A percentile compares a stretch with the other conserved stretches of the same genome.
Evolutionary conservation across 2,797 vertebrate species (phyloP).

Genomic region (Sebastes itinus): DNA sequence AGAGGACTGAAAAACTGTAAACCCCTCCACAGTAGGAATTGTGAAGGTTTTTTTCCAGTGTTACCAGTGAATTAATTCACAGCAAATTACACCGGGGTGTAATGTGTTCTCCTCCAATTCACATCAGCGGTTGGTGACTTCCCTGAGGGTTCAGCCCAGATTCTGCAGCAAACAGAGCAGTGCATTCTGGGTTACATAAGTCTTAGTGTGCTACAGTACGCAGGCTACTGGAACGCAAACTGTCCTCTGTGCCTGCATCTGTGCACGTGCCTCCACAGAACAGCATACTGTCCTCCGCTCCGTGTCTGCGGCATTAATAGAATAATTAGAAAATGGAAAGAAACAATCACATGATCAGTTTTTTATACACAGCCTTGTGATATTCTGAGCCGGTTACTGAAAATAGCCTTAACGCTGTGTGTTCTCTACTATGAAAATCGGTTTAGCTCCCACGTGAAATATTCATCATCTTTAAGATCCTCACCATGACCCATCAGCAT

Average conservation of each 20-base stretch:
- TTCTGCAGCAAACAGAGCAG: slow-evolving; percentile 58
- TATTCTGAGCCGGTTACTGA: slow-evolving; percentile 16
- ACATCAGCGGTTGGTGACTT: slow-evolving; percentile 56
- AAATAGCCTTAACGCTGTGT: slow-evolving; percentile 25
- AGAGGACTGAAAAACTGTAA: not conserved
- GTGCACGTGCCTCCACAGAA: not conserved
- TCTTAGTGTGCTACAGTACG: slow-evolving; percentile 32
- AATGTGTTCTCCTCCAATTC: slow-evolving; percentile 53
- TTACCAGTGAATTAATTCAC: slow-evolving; percentile 42
- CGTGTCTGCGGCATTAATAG: not conserved
- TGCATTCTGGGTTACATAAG: slow-evolving; percentile 68
- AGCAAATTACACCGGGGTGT: slow-evolving; percentile 39
- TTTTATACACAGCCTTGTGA: not conserved
- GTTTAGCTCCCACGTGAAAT: slow-evolving; percentile 50
- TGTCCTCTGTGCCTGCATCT: slow-evolving; percentile 20
- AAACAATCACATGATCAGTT: slow-evolving; percentile 7
- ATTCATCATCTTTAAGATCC: slow-evolving; percentile 51
- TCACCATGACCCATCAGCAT: slow-evolving; percentile 35
- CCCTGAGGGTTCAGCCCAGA: slow-evolving; percentile 71
- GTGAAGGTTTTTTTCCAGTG: not conserved
- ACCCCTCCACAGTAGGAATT: not conserved
- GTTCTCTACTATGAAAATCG: slow-evolving; percentile 18
- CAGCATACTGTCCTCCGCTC: not conserved
- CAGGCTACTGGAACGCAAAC: slow-evolving; percentile 36
- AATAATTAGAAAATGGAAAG: not conserved